Evolutionary conservation across 2,888 invertebrate species (phyloP).

Genomic region (Seira sanloemensis): DNA sequence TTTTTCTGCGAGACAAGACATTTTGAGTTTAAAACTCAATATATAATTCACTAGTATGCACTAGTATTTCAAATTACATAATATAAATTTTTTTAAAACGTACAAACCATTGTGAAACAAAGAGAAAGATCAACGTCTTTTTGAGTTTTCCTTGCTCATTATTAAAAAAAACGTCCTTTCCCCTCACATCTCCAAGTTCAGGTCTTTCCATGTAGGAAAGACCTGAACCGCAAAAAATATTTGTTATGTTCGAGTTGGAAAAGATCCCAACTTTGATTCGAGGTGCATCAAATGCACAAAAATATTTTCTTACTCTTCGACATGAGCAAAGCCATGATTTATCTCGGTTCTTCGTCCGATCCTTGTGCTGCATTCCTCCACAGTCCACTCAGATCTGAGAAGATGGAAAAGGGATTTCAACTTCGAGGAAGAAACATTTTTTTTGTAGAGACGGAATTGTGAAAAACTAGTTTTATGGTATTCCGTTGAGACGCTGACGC

Average conservation of each 20-base stretch:
- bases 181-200: too few species aligned
- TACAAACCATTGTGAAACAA: too few species aligned
- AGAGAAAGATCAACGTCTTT: too few species aligned
- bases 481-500: constrained; percentile 53
- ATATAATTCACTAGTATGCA: too few species aligned
- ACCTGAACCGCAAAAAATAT: too few species aligned
- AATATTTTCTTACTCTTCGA: background rate
- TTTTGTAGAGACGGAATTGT: constrained; percentile 21
- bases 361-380: constrained; percentile 34
- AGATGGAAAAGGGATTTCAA: background rate
- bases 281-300: background rate
- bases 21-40: too few species aligned
- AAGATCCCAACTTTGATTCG: background rate
- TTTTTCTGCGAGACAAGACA: too few species aligned
- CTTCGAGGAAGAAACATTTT: background rate
- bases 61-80: too few species aligned
- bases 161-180: too few species aligned
- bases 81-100: too few species aligned
- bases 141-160: too few species aligned
- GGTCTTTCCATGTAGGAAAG: too few species aligned
- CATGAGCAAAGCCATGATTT: background rate
- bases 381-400: constrained; percentile 26
- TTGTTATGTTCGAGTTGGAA: background rate
- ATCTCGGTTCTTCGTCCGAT: background rate
- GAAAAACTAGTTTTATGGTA: constrained; percentile 71